Base-by-base conservation (phyloP, 2,888 invertebrate genomes). In the Bimastos eiseni region DNA sequence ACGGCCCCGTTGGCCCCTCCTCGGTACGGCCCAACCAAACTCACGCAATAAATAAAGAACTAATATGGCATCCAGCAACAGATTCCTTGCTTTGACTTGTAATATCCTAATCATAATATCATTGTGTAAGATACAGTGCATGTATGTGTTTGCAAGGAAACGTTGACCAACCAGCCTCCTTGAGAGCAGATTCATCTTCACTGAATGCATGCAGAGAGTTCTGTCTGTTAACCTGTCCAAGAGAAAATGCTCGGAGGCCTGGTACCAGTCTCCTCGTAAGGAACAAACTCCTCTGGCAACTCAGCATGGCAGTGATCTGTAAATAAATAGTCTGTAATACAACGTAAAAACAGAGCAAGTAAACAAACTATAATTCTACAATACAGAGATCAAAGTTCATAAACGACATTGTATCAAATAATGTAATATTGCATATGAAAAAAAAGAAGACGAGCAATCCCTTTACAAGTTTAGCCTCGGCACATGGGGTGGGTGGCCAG, bases 181-280 rank as follows among this genome's bases (percentile, higher is more conserved):
- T 90, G 21, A 90, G 36, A 36, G 83, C n/a, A 36, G n/a, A 4
- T 38, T 90, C 90, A 83, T 90, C 90, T 84, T 83, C 84, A 30
- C 34, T 90, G n/a, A 90, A 38, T 84, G 88, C 38, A 38, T 90
- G 83, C 37, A 90, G 41, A 17, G 90, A 90, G 86, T 86, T 86
- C 86, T n/a, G 86, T 37, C 86, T 34, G 86, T 86, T 86, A 21
- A 86, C 86, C 86, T 34, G 86, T 0, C 86, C 86, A 86, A 86
- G 36, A 24, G 86, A 86, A 86, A 86, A 86, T 34, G 37, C 34
- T 37, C 86, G 86, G 86, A 86, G 37, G 34, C 86, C 86, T 36
- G 86, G 37, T 15, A 86, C 86, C 36, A 86, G 86, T 36, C 86
- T 86, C 33, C 37, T 34, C 36, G 86, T 36, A 86, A 36, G 86